Evolutionary conservation across 2,888 invertebrate species (phyloP).

Genomic region (Agrenia bidenticulata): DNA sequence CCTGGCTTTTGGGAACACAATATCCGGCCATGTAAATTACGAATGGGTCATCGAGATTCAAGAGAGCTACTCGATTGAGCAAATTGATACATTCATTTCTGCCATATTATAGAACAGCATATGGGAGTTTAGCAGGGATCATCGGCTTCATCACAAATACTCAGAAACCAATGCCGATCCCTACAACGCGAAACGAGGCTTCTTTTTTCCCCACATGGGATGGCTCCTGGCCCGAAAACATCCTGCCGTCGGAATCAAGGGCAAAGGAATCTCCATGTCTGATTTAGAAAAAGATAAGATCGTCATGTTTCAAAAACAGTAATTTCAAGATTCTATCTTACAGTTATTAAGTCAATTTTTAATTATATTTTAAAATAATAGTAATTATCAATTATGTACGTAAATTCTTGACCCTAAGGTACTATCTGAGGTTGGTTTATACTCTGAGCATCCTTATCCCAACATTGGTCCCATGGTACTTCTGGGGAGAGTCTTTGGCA

Average conservation of each 20-base stretch:
- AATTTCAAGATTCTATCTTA: conserved; percentile 36
- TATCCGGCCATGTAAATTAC: conserved; percentile 78
- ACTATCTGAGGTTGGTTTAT: conserved; percentile 65
- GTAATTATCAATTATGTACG: not conserved
- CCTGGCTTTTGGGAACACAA: conserved; percentile 77
- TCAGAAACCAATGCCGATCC: conserved; percentile 93
- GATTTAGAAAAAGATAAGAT: conserved; percentile 81
- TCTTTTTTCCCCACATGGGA: conserved; percentile 95
- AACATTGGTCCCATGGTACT: conserved; percentile 64
- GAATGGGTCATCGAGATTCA: too few relatives aligned
- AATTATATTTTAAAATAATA: not conserved
- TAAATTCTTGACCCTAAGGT: conserved; percentile 60
- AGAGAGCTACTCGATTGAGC: too few relatives aligned
- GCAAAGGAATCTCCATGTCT: conserved; percentile 78
- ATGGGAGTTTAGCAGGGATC: conserved; percentile 65
- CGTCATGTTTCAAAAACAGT: conserved; percentile 83
- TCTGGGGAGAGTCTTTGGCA: conserved; percentile 68
- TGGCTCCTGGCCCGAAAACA: conserved; percentile 91
- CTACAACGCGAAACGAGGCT: conserved; percentile 86
- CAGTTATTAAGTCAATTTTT: conserved; percentile 46
- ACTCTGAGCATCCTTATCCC: conserved; percentile 66
- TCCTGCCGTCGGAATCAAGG: conserved; percentile 82
- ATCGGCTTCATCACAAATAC: conserved; percentile 85
- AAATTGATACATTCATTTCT: too few relatives aligned
- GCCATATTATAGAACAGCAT: conserved; percentile 55